Evolutionary conservation across 2,797 vertebrate genomes (phyloP).

Genomic region (Discoglossus pictus): DNA sequence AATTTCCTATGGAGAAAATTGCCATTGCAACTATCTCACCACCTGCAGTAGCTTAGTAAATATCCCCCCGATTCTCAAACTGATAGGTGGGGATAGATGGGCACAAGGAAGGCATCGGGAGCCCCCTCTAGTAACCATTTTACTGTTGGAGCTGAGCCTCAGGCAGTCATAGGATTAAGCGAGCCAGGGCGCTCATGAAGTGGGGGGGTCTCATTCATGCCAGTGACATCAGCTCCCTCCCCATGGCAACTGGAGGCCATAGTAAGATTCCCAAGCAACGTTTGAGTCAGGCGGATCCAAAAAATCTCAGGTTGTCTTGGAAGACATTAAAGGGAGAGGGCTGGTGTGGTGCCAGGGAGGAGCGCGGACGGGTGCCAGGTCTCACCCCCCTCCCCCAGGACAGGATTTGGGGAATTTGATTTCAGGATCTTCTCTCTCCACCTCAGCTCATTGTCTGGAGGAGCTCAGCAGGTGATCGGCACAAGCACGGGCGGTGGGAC

Average conservation of each 20-base stretch:
- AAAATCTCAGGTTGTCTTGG: slow-evolving; percentile 57
- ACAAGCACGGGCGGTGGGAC: slow-evolving; percentile 36
- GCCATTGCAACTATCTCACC: too few species aligned
- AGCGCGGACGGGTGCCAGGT: too few species aligned
- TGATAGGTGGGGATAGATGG: too few species aligned
- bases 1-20: too few species aligned
- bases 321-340: slow-evolving; percentile 61
- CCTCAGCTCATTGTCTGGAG: slow-evolving; percentile 5
- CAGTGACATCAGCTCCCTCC: slow-evolving; percentile 74
- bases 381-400: too few species aligned
- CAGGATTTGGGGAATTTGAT: too few species aligned
- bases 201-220: slow-evolving; percentile 68
- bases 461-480: slow-evolving; percentile 4
- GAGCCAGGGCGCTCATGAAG: slow-evolving; percentile 62
- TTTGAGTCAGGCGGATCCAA: slow-evolving; percentile 57
- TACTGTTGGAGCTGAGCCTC: too few species aligned
- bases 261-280: slow-evolving; percentile 69
- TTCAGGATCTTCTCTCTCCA: slow-evolving; percentile 12
- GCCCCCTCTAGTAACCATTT: too few species aligned
- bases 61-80: too few species aligned
- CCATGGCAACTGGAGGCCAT: slow-evolving; percentile 75
- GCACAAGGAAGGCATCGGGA: too few species aligned
- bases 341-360: too few species aligned
- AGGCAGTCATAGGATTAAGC: slow-evolving; percentile 16
- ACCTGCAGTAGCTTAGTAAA: too few species aligned